Evolutionary conservation across 1,140 invertebrate genomes (phyloP), one percentile per base, ranked within the genome.

Genomic region (Acromyrmex heyeri): DNA sequence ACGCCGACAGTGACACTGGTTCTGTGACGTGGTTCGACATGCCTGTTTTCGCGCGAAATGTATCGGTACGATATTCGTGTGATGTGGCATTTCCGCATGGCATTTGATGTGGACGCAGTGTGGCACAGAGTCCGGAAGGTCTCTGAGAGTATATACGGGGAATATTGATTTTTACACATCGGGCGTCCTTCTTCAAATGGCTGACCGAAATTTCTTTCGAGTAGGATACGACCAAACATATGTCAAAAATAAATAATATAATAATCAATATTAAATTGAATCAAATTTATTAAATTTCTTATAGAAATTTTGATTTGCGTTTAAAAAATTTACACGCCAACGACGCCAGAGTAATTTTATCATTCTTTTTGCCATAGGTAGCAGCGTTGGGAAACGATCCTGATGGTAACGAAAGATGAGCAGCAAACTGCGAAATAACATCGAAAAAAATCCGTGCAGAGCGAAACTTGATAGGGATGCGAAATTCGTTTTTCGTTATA

Each of bases 1-100:
- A 61, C 55, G 27, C 38, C 21, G 24, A 12, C 24, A n/a, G 55
- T 27, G 18, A 61, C 38, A 67, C 18, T 30, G n/a, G 16, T 38
- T 8, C 69, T 75, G 55, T 50, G 55, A 82, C 55, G 24, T 21
- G 69, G 38, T 73, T 27, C 69, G 38, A 75, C 55, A 50, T 44
- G 67, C 16, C 16, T 75, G 67, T 82, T 73, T 38, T 73, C 67
- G 67, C 55, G 38, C 38, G 55, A 83, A 83, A 83, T 12, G 18
- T 61, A 72, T 70, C 69, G n/a, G 14, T 50, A 50, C 38, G 12
- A 59, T 81, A 69, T 75, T 59, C 55, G 79, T 83, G 69, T 83
- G 79, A 83, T 75, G 79, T 83, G 79, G 79, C 69, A 83, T 83
- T 83, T 83, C 55, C 79, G 44, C 24, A 44, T 75, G 38, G 69